Evolutionary conservation across 1,140 invertebrate species (phyloP), one percentile per base, ranked within the genome.

Genomic region (Hyphantria cunea): DNA sequence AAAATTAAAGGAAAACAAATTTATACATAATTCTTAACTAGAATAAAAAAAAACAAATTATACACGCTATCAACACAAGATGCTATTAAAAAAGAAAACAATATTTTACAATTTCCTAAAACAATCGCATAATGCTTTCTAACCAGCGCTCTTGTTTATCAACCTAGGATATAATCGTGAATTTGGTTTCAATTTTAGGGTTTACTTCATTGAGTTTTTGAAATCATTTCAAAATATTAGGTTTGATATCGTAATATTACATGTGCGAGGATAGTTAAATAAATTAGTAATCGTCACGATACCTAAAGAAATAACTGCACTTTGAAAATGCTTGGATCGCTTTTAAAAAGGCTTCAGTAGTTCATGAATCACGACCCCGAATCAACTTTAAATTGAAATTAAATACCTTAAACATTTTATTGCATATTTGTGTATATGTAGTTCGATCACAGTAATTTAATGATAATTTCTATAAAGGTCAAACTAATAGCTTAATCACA

Each of bases 21-120:
- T 90, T 90, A 88, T 90, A 90, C 87, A 88, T 90, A 90, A 86
- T 80, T 80, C 84, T 90, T 90, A 90, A 90, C 79, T 79, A 80
- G 82, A 86, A 82, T 86, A 72, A 71, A 68, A 85, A 82, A 84
- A 80, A 82, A 86, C 81, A 88, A 90, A 87, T 87, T 80, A 84
- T 88, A 90, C 87, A 90, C 68, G 78, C 84, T 86, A 85, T 86
- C 80, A 90, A 88, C 82, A 90, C 84, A 86, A 88, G 78, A 81
- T 78, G 74, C 75, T 86, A 87, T 65, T 83, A 81, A 79, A 76
- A 83, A 59, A 71, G 63, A 79, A 79, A 76, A 79, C 73, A 79
- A 64, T 79, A 72, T 70, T 73, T 71, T 75, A 78, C 76, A 78
- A 73, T 78, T 78, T 64, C 73, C 82, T 84, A 85, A 76, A 81